These are phyloP conservation scores for Punctoribates punctum DNA, from an alignment of 2,888 invertebrate genomes.

Conservation along the genomic window DNA sequence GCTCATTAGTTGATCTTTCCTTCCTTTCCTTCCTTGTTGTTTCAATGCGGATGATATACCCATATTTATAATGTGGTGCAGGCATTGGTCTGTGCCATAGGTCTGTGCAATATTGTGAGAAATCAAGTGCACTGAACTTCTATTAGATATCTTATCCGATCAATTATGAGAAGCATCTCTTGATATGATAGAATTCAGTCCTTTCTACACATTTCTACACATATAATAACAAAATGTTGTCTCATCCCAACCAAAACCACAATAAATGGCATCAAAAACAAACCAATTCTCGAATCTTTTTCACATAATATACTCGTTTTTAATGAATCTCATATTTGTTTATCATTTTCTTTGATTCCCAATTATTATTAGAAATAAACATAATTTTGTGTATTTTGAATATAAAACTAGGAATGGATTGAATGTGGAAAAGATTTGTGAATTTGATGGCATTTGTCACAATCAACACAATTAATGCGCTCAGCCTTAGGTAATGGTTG, in stretches of 20 bases:
- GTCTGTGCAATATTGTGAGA: not conserved
- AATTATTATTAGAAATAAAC: too few relatives aligned
- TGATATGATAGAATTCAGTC: not conserved
- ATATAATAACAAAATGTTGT: too few relatives aligned
- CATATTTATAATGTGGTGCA: not conserved
- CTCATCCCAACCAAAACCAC: too few relatives aligned
- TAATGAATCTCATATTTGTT: too few relatives aligned
- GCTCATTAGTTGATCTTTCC: conserved; percentile 22
- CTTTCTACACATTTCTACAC: too few relatives aligned
- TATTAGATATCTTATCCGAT: conserved; percentile 31
- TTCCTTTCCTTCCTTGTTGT: conserved; percentile 30
- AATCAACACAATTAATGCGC: conserved; percentile 9
- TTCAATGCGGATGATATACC: conserved; percentile 22
- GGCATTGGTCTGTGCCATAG: not conserved
- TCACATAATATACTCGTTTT: too few relatives aligned
- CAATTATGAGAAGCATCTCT: conserved; percentile 26
- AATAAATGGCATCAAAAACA: too few relatives aligned
- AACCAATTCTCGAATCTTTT: too few relatives aligned
- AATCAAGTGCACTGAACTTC: conserved; percentile 30
- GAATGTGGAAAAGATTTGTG: not conserved
- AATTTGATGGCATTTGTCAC: not conserved
- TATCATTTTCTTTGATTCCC: too few relatives aligned
- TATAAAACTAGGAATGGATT: too few relatives aligned
- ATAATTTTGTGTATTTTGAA: too few relatives aligned
- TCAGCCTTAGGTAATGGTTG: not conserved